A percentile compares a stretch with the other conserved stretches of the same genome.
These are phyloP conservation scores for Chelonus formosanus DNA, from an alignment of 2,888 invertebrate genomes.

Conservation along the genomic window DNA sequence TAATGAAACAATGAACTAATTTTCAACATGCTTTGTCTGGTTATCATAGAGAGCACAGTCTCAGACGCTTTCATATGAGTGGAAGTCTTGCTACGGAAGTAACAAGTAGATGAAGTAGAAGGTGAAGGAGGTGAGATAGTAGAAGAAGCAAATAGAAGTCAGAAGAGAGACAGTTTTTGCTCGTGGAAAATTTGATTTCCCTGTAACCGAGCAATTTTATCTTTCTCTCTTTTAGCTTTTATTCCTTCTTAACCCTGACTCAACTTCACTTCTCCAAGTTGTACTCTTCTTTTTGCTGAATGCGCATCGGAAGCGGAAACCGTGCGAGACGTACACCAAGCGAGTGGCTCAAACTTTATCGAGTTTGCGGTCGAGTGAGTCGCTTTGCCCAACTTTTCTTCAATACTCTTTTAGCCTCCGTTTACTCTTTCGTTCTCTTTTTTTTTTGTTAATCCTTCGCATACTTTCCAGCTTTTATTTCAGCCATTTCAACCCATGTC, in stretches of 20 bases:
- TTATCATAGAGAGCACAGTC: too few relatives aligned
- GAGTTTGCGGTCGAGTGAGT: slow-evolving; percentile 59
- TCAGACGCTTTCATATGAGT: not conserved
- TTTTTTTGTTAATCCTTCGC: slow-evolving; percentile 7
- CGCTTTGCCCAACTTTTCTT: slow-evolving; percentile 57
- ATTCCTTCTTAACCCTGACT: slow-evolving; percentile 14
- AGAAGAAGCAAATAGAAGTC: too few relatives aligned
- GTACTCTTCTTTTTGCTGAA: slow-evolving; percentile 16
- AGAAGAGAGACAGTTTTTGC: not conserved
- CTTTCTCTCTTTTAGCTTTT: slow-evolving; percentile 13
- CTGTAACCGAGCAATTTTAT: slow-evolving; percentile 44
- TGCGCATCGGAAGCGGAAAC: slow-evolving; percentile 51
- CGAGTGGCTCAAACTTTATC: slow-evolving; percentile 58
- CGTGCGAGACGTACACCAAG: slow-evolving; percentile 45
- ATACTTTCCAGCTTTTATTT: slow-evolving; percentile 32
- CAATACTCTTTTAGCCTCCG: slow-evolving; percentile 1
- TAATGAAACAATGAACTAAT: too few relatives aligned
- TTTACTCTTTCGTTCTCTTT: not conserved
- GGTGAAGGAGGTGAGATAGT: too few relatives aligned
- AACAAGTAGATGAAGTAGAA: not conserved
- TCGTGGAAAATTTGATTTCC: slow-evolving; percentile 52
- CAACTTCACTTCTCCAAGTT: slow-evolving; percentile 12
- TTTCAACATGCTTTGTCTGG: too few relatives aligned
- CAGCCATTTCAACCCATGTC: slow-evolving; percentile 32
- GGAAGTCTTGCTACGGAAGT: slow-evolving; percentile 2